phyloP scores from a whole-genome alignment of 2,797 vertebrate genomes.

The Schizopygopsis malacanthus region DNA sequence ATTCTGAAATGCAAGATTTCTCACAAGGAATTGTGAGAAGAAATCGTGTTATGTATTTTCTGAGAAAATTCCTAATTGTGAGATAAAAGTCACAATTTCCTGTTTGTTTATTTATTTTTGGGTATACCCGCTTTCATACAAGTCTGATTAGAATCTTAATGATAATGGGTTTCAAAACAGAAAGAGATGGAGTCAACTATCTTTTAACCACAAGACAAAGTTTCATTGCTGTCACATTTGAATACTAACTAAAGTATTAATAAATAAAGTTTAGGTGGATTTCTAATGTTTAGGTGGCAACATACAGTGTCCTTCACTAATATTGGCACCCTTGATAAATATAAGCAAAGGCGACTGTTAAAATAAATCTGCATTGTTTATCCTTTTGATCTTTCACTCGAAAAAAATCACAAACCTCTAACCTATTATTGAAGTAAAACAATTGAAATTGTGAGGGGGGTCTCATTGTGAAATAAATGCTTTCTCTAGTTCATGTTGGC shows the following conservation, averaged over 20 bases:
- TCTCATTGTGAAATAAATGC: no score
- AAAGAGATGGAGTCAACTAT: no score
- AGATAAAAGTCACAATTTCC: background rate
- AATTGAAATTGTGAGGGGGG: no score
- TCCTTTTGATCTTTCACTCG: no score
- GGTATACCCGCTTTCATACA: background rate
- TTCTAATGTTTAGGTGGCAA: background rate
- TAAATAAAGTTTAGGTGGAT: background rate
- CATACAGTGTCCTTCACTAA: no score
- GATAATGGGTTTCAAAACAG: background rate
- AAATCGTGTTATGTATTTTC: background rate
- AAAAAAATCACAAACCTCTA: no score
- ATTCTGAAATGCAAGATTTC: background rate
- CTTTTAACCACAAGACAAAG: background rate
- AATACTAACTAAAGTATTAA: background rate
- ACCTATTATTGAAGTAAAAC: no score
- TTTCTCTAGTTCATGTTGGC: no score
- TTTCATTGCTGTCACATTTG: background rate
- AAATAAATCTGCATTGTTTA: no score
- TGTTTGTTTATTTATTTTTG: background rate
- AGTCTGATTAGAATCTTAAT: background rate
- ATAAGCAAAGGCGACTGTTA: no score
- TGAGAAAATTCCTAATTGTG: background rate
- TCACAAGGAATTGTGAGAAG: background rate
- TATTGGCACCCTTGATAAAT: no score